Percentiles rank a stretch among this genome's conserved stretches.
Conservation (phyloP, 2,797 vertebrate species). For the Catostomus latipinnis region DNA sequence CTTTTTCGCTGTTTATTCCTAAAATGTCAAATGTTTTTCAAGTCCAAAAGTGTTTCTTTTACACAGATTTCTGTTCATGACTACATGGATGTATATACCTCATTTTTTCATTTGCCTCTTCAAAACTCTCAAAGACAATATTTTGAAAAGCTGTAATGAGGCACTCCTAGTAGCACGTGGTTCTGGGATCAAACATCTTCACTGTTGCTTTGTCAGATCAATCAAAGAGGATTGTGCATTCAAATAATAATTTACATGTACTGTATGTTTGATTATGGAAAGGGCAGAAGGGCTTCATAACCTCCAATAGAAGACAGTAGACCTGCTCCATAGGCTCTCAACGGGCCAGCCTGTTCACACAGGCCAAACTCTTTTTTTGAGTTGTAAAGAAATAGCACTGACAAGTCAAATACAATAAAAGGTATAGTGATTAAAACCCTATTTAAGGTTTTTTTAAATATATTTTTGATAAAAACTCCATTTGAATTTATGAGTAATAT, state of each 20-base stretch:
- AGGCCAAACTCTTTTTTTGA: constrained; percentile 86
- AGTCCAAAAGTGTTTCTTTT: background rate
- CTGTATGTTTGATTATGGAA: background rate
- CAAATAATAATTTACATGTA: background rate
- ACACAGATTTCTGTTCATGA: background rate
- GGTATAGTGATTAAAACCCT: too few species aligned
- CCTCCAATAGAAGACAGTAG: constrained; percentile 94
- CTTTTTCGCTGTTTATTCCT: background rate
- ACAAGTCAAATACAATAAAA: background rate
- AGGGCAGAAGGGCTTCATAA: constrained; percentile 67
- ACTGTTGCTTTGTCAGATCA: constrained; percentile 92
- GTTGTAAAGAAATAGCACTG: constrained; percentile 99
- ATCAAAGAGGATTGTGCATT: background rate
- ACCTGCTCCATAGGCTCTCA: constrained; percentile 94
- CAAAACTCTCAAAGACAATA: constrained; percentile 98
- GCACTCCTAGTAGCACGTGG: constrained; percentile 94
- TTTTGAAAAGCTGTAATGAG: constrained; percentile 98
- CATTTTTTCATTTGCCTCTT: constrained; percentile 99
- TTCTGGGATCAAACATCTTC: constrained; percentile 92
- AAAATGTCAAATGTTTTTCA: background rate
- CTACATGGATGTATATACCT: constrained; percentile 77
- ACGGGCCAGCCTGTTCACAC: constrained; percentile 94
- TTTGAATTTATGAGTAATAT: too few species aligned
- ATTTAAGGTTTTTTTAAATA: too few species aligned
- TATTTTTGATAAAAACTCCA: too few species aligned